Base-by-base conservation (phyloP, 2,113 vertebrate genomes). In the Astur gentilis region DNA sequence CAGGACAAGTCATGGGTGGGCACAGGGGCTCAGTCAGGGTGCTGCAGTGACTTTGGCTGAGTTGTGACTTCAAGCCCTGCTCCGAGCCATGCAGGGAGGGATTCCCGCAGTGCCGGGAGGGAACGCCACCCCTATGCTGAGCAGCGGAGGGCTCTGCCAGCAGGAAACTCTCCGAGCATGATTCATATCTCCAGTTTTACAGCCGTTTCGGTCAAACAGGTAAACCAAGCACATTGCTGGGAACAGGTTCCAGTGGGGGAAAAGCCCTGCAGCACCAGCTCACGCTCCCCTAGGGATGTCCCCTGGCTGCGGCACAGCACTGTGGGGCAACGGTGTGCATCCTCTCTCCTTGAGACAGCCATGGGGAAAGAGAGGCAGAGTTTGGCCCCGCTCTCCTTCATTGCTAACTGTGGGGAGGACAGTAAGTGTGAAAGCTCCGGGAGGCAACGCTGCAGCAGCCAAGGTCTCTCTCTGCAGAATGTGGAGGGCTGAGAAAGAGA, bases 301-400 rank as follows among this genome's bases (percentile, higher is more conserved):
- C 21, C 6, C 44, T 2, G 2, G 29, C 20, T 73, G 45, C 7
- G 13, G 29, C 47, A 9, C 2, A 5, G n/a, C 32, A 34, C 47
- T 1, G 2, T 1, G 3, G n/a, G 38, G 52, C 22, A 66, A 15
- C 0, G 0, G 9, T 8, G 3, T 40, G n/a, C 16, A 50, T 58
- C 21, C 4, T 7, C 4, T 7, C 22, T 69, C 18, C 29, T 29
- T 84, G 17, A 54, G 31, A 85, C 17, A 44, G 6, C 17, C 2
- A 3, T 22, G 11, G 19, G 11, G 27, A 81, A 81, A 58, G 58
- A 76, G 26, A 9, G 5, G 58, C 55, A 71, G 21, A 6, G 9
- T 50, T 84, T 73, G 36, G 34, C 11, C 11, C 62, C 7, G 0
- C 21, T 66, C 11, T 81, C 2, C 29, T 64, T 38, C 31, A 4